Base-by-base conservation (phyloP, 1,140 invertebrate species). In the Euwallacea similis region DNA sequence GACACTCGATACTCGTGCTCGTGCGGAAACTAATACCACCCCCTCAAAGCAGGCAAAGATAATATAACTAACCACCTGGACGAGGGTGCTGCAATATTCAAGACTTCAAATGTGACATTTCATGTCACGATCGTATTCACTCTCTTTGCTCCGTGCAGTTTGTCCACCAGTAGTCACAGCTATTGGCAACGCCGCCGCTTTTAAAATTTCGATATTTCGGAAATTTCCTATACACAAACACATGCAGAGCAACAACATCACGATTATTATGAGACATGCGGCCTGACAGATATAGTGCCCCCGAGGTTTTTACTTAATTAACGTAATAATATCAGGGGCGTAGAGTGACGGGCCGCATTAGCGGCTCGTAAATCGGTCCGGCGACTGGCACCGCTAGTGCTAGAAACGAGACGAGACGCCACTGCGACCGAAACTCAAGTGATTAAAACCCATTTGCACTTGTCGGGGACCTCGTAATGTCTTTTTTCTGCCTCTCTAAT, bases 301-400 rank as follows among this genome's bases (percentile, higher is more conserved):
- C 44, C 7, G 55, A 68, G 55, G 66, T 68, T 68, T 68, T 68
- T 50, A 60, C 55, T 59, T 53, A 59, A 60, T 68, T 60, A 68
- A 44, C 60, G 66, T 68, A 68, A 68, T 68, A 60, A 68, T 60
- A 68, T 68, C 66, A 68, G 66, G 66, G 66, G 66, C 66, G 66
- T 68, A 60, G 43, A 59, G 42, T 41, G 66, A 68, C 46, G 43
- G 6, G 16, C 6, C 16, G 55, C 16, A 50, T 68, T 59, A 60
- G 60, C 55, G 33, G 66, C 7, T 11, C 41, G 58, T 60, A 60
- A 60, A 60, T 60, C 16, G 41, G 42, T 13, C 2, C 11, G 54
- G 42, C n/a, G 66, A 68, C 46, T 42, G 6, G 16, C 6, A n/a
- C 44, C 16, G 42, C 60, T 46, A 60, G 60, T 44, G 13, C 55